A percentile compares a stretch with the other conserved stretches of the same genome.
Conservation (phyloP, 2,113 vertebrate genomes). For the Hymenochirus boettgeri region DNA sequence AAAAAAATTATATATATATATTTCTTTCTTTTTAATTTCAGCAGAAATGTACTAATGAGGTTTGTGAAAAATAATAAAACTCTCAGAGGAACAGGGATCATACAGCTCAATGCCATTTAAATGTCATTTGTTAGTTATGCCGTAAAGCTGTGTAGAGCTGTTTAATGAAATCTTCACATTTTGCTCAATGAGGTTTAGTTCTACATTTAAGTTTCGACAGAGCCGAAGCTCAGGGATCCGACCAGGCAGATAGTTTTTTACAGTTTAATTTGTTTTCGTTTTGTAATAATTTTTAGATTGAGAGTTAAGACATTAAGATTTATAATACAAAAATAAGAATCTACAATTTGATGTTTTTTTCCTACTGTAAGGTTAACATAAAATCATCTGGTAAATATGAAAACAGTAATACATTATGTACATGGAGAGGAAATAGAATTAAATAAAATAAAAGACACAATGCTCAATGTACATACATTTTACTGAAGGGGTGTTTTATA, state of each 20-base stretch:
- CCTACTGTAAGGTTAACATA: no score
- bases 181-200: slow-evolving; percentile 36
- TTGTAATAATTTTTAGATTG: neutral
- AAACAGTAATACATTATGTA: no score
- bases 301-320: no score
- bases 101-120: slow-evolving; percentile 42
- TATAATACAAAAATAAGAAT: no score
- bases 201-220: slow-evolving; percentile 20
- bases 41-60: slow-evolving; percentile 42
- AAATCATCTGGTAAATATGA: no score
- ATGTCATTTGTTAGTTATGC: slow-evolving; percentile 42
- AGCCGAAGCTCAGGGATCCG: slow-evolving; percentile 15
- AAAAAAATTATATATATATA: no score
- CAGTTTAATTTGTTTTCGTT: neutral
- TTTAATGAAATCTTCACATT: slow-evolving; percentile 41
- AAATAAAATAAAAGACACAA: no score
- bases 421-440: no score
- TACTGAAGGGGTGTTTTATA: no score
- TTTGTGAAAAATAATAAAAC: slow-evolving; percentile 40
- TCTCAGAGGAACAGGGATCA: slow-evolving; percentile 35
- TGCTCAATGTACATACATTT: no score
- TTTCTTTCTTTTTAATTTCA: slow-evolving; percentile 23
- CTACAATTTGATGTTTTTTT: no score
- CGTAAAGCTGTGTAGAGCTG: slow-evolving; percentile 35
- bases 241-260: slow-evolving; percentile 8